These are phyloP conservation scores for Scaptomyza parva DNA, from an alignment of 2,888 invertebrate species.

Conservation along the genomic window DNA sequence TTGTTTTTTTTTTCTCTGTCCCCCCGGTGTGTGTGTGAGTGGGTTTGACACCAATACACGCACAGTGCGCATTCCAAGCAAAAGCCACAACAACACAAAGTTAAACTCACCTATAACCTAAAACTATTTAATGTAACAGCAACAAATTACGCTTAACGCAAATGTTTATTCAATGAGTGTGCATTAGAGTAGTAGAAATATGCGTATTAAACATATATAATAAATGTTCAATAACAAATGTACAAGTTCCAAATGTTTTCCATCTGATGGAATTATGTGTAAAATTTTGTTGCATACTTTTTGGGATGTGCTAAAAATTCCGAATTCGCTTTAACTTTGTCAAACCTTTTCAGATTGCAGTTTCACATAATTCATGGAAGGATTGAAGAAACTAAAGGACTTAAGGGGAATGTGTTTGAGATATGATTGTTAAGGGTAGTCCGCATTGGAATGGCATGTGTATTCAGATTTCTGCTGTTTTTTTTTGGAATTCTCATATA, in stretches of 20 bases:
- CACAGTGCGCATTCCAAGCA: constrained; percentile 18
- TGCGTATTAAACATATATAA: background rate
- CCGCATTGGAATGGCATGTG: no score
- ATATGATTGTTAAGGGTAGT: no score
- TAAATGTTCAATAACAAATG: background rate
- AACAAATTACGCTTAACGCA: constrained; percentile 39
- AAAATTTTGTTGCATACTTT: no score
- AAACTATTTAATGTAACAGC: background rate
- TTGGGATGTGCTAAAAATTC: background rate
- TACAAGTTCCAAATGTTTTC: no score
- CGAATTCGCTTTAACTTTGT: no score
- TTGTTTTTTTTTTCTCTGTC: background rate
- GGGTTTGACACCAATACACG: background rate
- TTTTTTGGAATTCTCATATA: no score
- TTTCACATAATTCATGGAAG: no score
- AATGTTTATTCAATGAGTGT: constrained; percentile 23
- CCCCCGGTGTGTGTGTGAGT: background rate
- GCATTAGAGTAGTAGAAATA: no score
- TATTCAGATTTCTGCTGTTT: no score
- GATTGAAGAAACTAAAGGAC: no score
- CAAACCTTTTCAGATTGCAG: background rate
- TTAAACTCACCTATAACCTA: background rate
- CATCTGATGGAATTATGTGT: background rate
- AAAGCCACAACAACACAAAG: background rate
- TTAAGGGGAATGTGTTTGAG: no score